Evolutionary conservation across 2,888 invertebrate genomes (phyloP), one percentile per base, ranked within the genome.

Genomic region (Diabrotica balteata): DNA sequence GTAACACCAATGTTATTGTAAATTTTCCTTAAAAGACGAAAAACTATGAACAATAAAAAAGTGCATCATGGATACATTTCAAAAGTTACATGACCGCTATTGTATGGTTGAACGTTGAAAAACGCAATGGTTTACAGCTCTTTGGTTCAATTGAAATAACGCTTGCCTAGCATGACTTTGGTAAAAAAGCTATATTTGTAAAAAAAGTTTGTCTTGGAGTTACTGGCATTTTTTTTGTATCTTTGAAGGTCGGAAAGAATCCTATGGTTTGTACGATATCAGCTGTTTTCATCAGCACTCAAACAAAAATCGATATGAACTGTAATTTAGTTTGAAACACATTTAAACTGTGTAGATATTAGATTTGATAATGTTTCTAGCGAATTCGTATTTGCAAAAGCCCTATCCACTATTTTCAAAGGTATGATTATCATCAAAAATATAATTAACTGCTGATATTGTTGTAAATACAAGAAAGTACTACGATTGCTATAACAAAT

Each of bases 131-230:
- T 52, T 32, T 52, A 9, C 32, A 52, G 32, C 7, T 52, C 22
- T 22, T 51, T 52, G 8, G 52, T 32, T 5, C 32, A n/a, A 43
- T 54, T 54, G 43, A 54, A 54, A 54, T 54, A 54, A 10, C 54
- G 54, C 54, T 11, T 43, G n/a, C 43, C 42, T 54, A 9, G 54
- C 54, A 54, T 54, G 54, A 54, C 54, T 54, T n/a, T 43, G 54
- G 32, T 54, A n/a, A 54, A 54, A 43, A n/a, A 54, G 2, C 43
- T 7, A 11, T 9, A 32, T 17, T 17, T 10, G 32, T 42, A 42
- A 53, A 53, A 17, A 53, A 10, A 53, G 32, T 53, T 53, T 53
- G 32, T 53, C 32, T 32, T 53, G 42, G 9, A 8, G 8, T 8
- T 22, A 42, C 32, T 53, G 10, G 47, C 8, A 47, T 47, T 8